phyloP scores from a whole-genome alignment of 2,888 invertebrate genomes.

The Melinaea marsaeus region DNA sequence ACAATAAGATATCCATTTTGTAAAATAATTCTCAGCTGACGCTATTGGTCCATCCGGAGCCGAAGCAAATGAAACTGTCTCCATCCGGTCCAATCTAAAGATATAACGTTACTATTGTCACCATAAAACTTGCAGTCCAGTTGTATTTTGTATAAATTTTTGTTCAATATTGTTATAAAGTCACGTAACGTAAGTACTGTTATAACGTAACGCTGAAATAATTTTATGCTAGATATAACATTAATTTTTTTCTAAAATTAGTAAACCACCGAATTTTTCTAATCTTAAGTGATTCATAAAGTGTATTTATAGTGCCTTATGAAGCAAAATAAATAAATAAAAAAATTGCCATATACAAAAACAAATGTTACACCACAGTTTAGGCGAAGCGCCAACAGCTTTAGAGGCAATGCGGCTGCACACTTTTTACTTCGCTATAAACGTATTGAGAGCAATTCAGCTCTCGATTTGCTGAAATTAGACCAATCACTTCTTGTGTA shows the following conservation, averaged over 20 bases:
- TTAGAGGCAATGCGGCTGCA: constrained; percentile 29
- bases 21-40: constrained; percentile 22
- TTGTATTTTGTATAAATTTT: too few species aligned
- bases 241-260: too few species aligned
- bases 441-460: constrained; percentile 30
- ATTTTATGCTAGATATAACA: too few species aligned
- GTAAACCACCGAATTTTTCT: too few species aligned
- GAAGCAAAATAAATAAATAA: neutral
- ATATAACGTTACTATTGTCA: neutral
- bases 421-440: constrained; percentile 28
- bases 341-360: neutral
- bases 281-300: too few species aligned
- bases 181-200: too few species aligned
- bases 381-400: constrained; percentile 25
- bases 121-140: neutral
- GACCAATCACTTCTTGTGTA: constrained; percentile 17
- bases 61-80: too few species aligned
- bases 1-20: constrained; percentile 23
- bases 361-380: constrained; percentile 12
- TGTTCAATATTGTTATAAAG: too few species aligned
- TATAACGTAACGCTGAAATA: too few species aligned
- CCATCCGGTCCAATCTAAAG: constrained; percentile 13
- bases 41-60: constrained; percentile 15
- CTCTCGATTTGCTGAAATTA: constrained; percentile 27
- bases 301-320: neutral